These are phyloP conservation scores for Orthonevra nobilis DNA, from an alignment of 2,888 invertebrate species.

Conservation along the genomic window DNA sequence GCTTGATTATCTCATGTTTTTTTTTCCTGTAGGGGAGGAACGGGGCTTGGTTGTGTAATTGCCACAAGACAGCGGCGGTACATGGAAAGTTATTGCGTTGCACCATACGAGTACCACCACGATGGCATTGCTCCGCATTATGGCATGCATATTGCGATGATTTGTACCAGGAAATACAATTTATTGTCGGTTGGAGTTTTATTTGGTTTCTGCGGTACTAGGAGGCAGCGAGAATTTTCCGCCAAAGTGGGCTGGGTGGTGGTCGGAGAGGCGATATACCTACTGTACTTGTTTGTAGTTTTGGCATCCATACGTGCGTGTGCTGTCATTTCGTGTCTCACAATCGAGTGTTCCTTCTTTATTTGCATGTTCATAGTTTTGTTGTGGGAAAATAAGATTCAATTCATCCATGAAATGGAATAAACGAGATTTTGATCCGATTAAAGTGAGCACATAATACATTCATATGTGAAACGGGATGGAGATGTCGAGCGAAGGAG, in stretches of 20 bases:
- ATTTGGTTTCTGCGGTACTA: slow-evolving; percentile 23
- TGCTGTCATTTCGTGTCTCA: slow-evolving; percentile 20
- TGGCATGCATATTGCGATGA: slow-evolving; percentile 57
- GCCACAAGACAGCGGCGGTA: slow-evolving; percentile 34
- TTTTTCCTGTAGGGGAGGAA: neutral
- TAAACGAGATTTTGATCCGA: slow-evolving; percentile 64
- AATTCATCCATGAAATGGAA: slow-evolving; percentile 64
- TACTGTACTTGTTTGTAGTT: slow-evolving; percentile 21
- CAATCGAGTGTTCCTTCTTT: neutral
- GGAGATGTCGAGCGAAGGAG: neutral
- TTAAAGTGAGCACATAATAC: no score
- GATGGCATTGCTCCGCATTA: slow-evolving; percentile 48
- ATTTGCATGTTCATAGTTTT: neutral
- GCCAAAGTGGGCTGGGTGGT: slow-evolving; percentile 57
- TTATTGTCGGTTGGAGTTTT: slow-evolving; percentile 54
- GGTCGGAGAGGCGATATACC: slow-evolving; percentile 41
- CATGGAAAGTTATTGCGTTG: slow-evolving; percentile 48
- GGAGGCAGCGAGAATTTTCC: neutral
- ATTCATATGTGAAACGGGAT: slow-evolving; percentile 7
- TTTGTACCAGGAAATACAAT: slow-evolving; percentile 67
- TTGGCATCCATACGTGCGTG: slow-evolving; percentile 42
- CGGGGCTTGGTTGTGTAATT: slow-evolving; percentile 48
- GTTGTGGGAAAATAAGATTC: slow-evolving; percentile 26
- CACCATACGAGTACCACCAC: slow-evolving; percentile 16
- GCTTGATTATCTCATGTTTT: slow-evolving; percentile 51